A percentile compares a stretch with the other conserved stretches of the same genome.
phyloP scores from a whole-genome alignment of 92 coral and sea anemone genomes.

The Plumapathes pennacea region DNA sequence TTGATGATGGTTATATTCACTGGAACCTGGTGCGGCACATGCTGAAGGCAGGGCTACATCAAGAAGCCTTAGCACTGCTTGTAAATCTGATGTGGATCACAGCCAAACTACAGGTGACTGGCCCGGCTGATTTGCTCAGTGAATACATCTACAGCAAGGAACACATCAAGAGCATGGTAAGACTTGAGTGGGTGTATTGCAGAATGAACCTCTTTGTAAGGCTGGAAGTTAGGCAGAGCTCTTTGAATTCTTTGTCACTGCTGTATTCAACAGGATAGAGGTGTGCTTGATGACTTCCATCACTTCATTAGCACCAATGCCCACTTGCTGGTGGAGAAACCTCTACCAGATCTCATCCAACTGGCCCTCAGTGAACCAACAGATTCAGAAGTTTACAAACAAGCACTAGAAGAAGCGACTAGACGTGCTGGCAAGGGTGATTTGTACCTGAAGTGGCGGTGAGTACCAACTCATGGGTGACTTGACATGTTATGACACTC shows the following conservation, averaged over 20 bases:
- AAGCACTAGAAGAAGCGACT: conserved; percentile 64
- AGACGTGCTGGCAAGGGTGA: conserved; percentile 47
- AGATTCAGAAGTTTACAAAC: conserved; percentile 68
- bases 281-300: conserved; percentile 70
- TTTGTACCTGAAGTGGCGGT: conserved; percentile 92
- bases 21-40: conserved; percentile 91
- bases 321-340: conserved; percentile 74
- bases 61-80: conserved; percentile 61
- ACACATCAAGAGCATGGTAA: conserved; percentile 27
- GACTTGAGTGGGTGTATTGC: background rate
- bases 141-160: conserved; percentile 69
- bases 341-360: conserved; percentile 81
- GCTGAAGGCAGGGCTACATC: conserved; percentile 64
- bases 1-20: conserved; percentile 84
- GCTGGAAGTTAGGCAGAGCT: background rate
- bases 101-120: conserved; percentile 73
- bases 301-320: conserved; percentile 90
- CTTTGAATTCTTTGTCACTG: background rate
- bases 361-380: conserved; percentile 77
- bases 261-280: conserved; percentile 39
- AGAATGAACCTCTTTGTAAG: background rate
- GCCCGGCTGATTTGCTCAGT: conserved; percentile 85
- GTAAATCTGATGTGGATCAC: conserved; percentile 80
- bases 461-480: conserved; percentile 4
- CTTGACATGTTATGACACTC: background rate